Percentiles rank a stretch among this genome's conserved stretches.
phyloP scores from a whole-genome alignment of 2,797 vertebrate species.

The Cuniculus paca region DNA sequence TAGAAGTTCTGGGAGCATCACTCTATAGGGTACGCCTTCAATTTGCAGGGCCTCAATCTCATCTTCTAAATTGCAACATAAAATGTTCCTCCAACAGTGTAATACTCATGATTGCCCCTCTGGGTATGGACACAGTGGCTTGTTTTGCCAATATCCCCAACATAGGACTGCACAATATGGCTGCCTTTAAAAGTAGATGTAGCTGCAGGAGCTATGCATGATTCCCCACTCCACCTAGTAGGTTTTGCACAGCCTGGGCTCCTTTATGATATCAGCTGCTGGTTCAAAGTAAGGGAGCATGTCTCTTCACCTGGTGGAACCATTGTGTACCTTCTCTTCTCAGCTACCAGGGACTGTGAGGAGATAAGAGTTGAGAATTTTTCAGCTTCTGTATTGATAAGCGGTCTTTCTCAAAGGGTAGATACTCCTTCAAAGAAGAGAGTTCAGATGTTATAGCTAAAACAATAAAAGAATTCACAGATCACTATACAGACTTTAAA shows the following conservation, averaged over 20 bases:
- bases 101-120: too few relatives aligned
- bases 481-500: neutral
- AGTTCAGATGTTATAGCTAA: neutral
- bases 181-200: neutral
- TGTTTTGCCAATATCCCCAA: neutral
- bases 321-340: neutral
- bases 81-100: neutral
- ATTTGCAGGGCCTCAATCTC: neutral
- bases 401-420: neutral
- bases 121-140: neutral
- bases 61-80: neutral
- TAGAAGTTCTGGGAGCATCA: neutral
- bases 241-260: neutral
- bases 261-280: neutral
- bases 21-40: neutral
- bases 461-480: neutral
- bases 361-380: neutral
- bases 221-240: accelerated
- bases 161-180: accelerated
- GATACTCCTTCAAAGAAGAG: neutral
- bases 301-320: neutral
- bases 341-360: neutral
- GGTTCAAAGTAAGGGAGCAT: neutral
- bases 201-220: neutral
- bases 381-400: neutral